Conservation (phyloP, 2,113 vertebrate species). For the Proterorhinus semilunaris region DNA sequence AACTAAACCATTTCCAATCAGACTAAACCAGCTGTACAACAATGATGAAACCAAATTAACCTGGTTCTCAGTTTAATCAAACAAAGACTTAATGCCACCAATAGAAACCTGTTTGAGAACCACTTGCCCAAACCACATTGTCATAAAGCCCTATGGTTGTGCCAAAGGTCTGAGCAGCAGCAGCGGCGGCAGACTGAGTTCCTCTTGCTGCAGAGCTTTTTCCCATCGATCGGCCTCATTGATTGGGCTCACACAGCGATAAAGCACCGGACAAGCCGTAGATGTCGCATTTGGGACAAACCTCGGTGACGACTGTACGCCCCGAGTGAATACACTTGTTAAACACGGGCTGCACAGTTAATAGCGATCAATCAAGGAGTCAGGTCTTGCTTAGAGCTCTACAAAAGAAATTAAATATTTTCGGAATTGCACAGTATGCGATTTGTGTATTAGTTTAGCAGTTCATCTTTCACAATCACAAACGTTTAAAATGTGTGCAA, state of each 20-base stretch:
- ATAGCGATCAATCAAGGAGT: not conserved
- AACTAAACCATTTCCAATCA: too few relatives aligned
- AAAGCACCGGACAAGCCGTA: conserved; percentile 34
- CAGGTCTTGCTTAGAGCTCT: not conserved
- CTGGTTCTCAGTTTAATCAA: too few relatives aligned
- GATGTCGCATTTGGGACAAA: conserved; percentile 38
- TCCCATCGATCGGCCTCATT: conserved; percentile 49
- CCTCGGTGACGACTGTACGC: conserved; percentile 19
- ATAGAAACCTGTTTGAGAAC: too few relatives aligned
- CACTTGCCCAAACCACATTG: too few relatives aligned
- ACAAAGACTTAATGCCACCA: too few relatives aligned
- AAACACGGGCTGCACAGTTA: not conserved
- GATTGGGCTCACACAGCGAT: conserved; percentile 47
- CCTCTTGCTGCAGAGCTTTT: conserved; percentile 43
- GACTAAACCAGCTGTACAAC: too few relatives aligned
- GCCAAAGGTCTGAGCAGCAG: conserved; percentile 10
- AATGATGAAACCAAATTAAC: too few relatives aligned
- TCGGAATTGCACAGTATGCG: too few relatives aligned
- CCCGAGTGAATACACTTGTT: conserved; percentile 12
- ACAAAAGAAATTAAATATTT: too few relatives aligned
- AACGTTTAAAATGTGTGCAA: too few relatives aligned
- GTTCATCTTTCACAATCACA: too few relatives aligned
- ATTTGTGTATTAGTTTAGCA: too few relatives aligned
- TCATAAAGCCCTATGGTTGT: not conserved
- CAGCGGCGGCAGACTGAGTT: conserved; percentile 29